Evolutionary conservation across 2,888 invertebrate genomes (phyloP).

Genomic region (Philopedon plagiatum): DNA sequence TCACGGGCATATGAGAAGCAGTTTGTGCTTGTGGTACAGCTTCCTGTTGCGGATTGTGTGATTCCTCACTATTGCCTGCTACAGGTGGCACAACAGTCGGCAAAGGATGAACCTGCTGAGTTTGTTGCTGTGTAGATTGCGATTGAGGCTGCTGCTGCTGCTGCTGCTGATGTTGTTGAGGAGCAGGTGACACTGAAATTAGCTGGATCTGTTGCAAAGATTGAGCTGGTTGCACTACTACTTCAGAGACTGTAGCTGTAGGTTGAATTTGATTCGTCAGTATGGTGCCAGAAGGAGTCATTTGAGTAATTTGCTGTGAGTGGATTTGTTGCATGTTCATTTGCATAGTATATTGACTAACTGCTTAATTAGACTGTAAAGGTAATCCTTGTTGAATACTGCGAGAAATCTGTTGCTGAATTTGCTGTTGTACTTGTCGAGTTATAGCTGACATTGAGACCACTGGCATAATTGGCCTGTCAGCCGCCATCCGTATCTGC

Average conservation of each 20-base stretch:
- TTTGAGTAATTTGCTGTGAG: slow-evolving; percentile 70
- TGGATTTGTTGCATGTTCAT: slow-evolving; percentile 74
- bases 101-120: slow-evolving; percentile 53
- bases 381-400: slow-evolving; percentile 73
- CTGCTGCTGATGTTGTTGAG: no score
- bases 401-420: slow-evolving; percentile 69
- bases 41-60: slow-evolving; percentile 22
- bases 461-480: slow-evolving; percentile 76
- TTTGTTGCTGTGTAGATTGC: slow-evolving; percentile 63
- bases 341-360: slow-evolving; percentile 68
- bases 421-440: slow-evolving; percentile 72
- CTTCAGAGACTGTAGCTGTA: slow-evolving; percentile 62
- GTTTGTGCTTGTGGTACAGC: slow-evolving; percentile 3
- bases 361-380: slow-evolving; percentile 69
- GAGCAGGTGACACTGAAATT: slow-evolving; percentile 38
- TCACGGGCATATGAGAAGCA: slow-evolving; percentile 19
- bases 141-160: slow-evolving; percentile 53
- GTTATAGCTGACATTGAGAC: slow-evolving; percentile 74
- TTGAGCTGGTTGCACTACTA: slow-evolving; percentile 59
- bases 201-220: slow-evolving; percentile 63
- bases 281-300: slow-evolving; percentile 70
- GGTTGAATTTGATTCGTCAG: slow-evolving; percentile 67
- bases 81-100: slow-evolving; percentile 45
- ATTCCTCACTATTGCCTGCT: slow-evolving; percentile 36
- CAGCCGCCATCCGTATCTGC: slow-evolving; percentile 68